Evolutionary conservation across 2,888 invertebrate species (phyloP), one percentile per base, ranked within the genome.

Genomic region (Cyclophora albipunctata): DNA sequence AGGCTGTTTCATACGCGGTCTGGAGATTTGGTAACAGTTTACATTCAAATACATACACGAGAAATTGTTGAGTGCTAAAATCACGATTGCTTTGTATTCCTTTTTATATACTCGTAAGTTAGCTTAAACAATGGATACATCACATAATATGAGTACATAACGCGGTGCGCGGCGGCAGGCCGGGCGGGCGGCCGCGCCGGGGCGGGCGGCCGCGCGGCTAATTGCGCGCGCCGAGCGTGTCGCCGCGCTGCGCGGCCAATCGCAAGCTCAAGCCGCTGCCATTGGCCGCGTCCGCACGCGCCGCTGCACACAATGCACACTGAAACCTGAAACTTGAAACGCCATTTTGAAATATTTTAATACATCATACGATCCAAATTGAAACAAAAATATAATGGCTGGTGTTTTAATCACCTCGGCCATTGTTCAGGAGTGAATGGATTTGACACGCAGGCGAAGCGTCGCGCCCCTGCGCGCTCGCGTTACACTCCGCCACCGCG

Each of bases 261-360:
- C 6, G 43, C 54, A 45, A 50, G 53, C 48, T 43, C 50, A 40
- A 51, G 50, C 46, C 55, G 54, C 54, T 43, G 45, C 62, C 52
- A 72, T 71, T 73, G 74, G 78, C 49, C 57, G 40, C 49, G 48
- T 45, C 42, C 57, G 65, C 69, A 73, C 73, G 78, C 81, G 70
- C 64, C 71, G 58, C 63, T 55, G 71, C 68, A 67, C 74, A 81
- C 84, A 80, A 79, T 78, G 60, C 62, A 63, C 62, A 49, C 76
- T 76, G 82, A 75, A 83, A 84, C 69, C 64, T 72, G 71, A 75
- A 69, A 70, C 77, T 63, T 61, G 48, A 50, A 45, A 62, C 60
- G 61, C 70, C 70, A 71, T 73, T 55, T 68, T 68, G 63, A 47
- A 45, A 46, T 41, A 4, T 7, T 46, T 35, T 62, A 54, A 73